Base-by-base conservation (phyloP, 2,797 vertebrate species). In the Periophthalmus magnuspinnatus region DNA sequence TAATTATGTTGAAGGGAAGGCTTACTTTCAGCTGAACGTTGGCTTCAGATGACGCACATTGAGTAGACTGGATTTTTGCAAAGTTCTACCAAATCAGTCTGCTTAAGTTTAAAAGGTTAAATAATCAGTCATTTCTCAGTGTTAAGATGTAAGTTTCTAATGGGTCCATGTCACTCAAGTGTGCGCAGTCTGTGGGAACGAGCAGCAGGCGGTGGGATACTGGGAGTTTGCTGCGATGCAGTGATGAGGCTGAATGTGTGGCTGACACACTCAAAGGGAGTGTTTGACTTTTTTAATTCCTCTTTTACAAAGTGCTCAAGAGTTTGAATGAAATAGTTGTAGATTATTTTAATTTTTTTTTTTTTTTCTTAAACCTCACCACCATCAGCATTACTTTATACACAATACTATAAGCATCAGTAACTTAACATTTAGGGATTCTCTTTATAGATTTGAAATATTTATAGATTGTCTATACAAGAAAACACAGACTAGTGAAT, bases 231-330 rank as follows among this genome's bases (percentile, higher is more conserved):
- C 81, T 89, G 80, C 83, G 74, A 77, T 78, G 87, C 81, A 81
- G 80, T 77, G 76, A 82, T 70, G 67, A 67, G 68, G 77, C 75
- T 59, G 68, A 33, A 10, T 0, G 54, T 70, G 82, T 71, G 74
- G 57, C 67, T 70, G 58, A 77, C 81, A 82, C 74, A 17, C 55
- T 59, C n/a, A 50, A 79, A 85, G 84, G 82, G 84, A 85, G 72
- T 70, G 41, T 57, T 33, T 58, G 2, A 70, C 68, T 41, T 71
- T 72, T 84, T 77, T 83, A 64, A 77, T 85, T 84, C 78, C n/a
- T 79, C 62, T 81, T 77, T 79, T 87, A 87, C 80, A 82, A 89
- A 92, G 87, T 87, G 84, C 83, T 91, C 9, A 83, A 82, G 72
- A 74, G 74, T 66, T 88, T 86, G 22, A 64, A 41, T 74, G 71